Conservation (phyloP, 2,113 vertebrate genomes). For the Gasterosteus nipponicus region DNA sequence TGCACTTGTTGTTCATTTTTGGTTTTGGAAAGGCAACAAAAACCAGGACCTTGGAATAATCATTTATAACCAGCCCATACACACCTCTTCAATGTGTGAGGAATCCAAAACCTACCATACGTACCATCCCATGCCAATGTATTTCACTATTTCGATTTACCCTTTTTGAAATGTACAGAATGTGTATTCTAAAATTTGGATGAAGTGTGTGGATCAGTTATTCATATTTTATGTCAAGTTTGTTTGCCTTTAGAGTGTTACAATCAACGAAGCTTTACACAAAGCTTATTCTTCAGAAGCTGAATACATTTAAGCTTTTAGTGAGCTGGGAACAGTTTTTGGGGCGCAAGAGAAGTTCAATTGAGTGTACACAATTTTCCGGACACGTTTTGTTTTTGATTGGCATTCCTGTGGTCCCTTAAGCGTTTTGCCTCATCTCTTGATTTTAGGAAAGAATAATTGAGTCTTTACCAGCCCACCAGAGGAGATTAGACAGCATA, state of each 20-base stretch:
- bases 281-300: neutral
- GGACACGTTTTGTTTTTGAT: slow-evolving; percentile 42
- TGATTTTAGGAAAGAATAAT: slow-evolving; percentile 64
- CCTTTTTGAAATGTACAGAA: neutral
- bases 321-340: neutral
- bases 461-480: slow-evolving; percentile 64
- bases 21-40: neutral
- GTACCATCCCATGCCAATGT: neutral
- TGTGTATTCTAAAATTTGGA: neutral
- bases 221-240: neutral
- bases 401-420: slow-evolving; percentile 48
- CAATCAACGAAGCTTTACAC: neutral
- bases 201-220: neutral
- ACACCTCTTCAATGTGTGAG: too few species aligned
- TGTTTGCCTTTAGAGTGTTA: neutral
- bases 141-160: neutral
- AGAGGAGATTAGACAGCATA: slow-evolving; percentile 64
- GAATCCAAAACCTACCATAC: neutral
- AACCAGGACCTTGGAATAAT: neutral
- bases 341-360: neutral
- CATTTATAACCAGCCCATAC: neutral
- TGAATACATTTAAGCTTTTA: neutral
- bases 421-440: slow-evolving; percentile 59
- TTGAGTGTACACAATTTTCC: slow-evolving; percentile 4
- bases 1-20: too few species aligned